Percentiles rank a stretch among this genome's conserved stretches.
Conservation (phyloP, 2,113 vertebrate species). For the Budorcas taxicolor region DNA sequence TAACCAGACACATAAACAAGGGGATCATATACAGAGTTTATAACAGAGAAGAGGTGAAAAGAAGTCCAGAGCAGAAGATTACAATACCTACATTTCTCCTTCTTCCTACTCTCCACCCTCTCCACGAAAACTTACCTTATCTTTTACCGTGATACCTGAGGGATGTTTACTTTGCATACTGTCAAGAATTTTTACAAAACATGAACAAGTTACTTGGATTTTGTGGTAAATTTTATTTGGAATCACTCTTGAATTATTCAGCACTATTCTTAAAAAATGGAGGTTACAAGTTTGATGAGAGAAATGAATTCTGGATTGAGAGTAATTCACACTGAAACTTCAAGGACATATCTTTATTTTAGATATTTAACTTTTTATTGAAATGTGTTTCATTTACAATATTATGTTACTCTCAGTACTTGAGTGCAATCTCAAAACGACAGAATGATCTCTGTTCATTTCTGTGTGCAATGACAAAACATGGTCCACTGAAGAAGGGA, state of each 20-base stretch:
- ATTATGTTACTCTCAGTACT: not conserved
- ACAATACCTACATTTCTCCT: not conserved
- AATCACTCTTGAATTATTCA: not conserved
- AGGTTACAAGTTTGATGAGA: not conserved
- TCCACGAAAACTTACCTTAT: not conserved
- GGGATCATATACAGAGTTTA: not conserved
- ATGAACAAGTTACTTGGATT: not conserved
- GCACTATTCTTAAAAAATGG: not conserved
- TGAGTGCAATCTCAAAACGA: not conserved
- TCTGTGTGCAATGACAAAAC: no score
- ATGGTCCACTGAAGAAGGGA: no score
- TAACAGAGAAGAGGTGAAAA: not conserved
- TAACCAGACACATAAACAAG: not conserved
- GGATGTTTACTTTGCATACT: not conserved
- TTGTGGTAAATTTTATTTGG: not conserved
- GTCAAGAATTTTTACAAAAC: not conserved
- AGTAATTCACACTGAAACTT: not conserved
- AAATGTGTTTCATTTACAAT: not conserved
- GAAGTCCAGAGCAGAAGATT: not conserved
- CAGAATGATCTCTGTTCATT: not conserved
- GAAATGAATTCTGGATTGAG: not conserved
- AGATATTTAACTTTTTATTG: not conserved
- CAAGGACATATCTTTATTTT: not conserved
- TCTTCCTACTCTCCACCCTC: not conserved
- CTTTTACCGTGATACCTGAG: not conserved